phyloP scores from a whole-genome alignment of 2,888 invertebrate genomes.

The Drosophila meridiana region DNA sequence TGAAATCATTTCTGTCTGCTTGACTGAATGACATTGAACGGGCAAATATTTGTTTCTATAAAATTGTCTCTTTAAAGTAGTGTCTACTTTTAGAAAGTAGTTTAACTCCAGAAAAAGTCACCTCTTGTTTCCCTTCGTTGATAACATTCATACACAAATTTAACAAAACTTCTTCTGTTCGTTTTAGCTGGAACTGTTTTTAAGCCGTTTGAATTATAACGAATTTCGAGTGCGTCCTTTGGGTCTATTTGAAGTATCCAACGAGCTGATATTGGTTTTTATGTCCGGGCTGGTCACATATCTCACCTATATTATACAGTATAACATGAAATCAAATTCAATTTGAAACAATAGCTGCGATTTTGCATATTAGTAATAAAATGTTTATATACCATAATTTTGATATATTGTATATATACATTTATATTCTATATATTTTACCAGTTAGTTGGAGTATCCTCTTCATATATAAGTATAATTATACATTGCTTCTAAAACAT shows the following conservation, averaged over 20 bases:
- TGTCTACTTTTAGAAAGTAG: no score
- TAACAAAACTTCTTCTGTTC: background rate
- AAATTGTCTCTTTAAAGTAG: no score
- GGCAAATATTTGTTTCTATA: no score
- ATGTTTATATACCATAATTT: no score
- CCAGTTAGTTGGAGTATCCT: no score
- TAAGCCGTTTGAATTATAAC: constrained; percentile 58
- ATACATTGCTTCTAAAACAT: no score
- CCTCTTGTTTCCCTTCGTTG: background rate
- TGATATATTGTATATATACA: no score
- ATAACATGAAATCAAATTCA: constrained; percentile 29
- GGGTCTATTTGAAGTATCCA: constrained; percentile 72
- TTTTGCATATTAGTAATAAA: background rate
- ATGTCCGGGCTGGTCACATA: constrained; percentile 69
- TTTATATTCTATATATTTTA: no score
- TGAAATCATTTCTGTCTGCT: no score
- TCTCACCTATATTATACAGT: constrained; percentile 65
- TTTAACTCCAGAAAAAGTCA: no score
- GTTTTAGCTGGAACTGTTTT: constrained; percentile 68
- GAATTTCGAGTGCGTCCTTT: constrained; percentile 64
- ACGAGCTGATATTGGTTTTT: constrained; percentile 64
- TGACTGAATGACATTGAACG: no score
- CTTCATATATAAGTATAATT: no score
- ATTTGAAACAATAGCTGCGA: background rate
- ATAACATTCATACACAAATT: background rate